These are phyloP conservation scores for Turnix velox DNA, from an alignment of 2,113 vertebrate species.

Conservation along the genomic window DNA sequence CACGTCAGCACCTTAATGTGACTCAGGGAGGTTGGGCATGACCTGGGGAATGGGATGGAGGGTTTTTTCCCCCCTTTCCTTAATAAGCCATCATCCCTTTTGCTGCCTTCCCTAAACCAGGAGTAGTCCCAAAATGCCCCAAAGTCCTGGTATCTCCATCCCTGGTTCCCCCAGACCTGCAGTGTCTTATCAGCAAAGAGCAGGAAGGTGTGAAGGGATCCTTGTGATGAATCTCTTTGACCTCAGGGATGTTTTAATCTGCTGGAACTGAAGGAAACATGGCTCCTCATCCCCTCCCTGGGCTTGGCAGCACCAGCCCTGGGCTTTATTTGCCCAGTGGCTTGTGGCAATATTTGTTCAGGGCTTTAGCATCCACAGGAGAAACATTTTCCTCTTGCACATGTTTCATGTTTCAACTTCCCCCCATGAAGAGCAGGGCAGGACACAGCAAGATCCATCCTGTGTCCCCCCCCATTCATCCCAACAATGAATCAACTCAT, in stretches of 20 bases:
- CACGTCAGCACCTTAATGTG: background rate
- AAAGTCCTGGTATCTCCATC: too few species aligned
- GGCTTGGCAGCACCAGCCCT: background rate
- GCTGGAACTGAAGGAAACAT: background rate
- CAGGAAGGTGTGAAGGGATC: fast-evolving
- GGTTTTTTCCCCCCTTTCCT: background rate
- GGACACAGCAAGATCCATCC: background rate
- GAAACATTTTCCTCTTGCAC: background rate
- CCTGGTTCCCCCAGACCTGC: fast-evolving
- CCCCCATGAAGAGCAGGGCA: background rate
- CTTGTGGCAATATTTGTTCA: background rate
- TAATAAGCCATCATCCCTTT: fast-evolving
- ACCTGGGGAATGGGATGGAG: background rate
- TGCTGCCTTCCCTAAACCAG: too few species aligned
- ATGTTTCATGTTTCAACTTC: background rate
- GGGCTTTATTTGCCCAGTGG: background rate
- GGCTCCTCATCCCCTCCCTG: background rate
- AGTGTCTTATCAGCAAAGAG: background rate
- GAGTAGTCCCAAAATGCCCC: too few species aligned
- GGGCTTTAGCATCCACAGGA: background rate
- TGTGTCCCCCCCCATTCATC: background rate
- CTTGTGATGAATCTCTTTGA: fast-evolving
- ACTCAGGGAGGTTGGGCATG: background rate
- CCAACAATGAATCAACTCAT: background rate
- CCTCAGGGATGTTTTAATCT: background rate